Evolutionary conservation across 2,113 vertebrate genomes (phyloP).

Genomic region (Psittacus erithacus): DNA sequence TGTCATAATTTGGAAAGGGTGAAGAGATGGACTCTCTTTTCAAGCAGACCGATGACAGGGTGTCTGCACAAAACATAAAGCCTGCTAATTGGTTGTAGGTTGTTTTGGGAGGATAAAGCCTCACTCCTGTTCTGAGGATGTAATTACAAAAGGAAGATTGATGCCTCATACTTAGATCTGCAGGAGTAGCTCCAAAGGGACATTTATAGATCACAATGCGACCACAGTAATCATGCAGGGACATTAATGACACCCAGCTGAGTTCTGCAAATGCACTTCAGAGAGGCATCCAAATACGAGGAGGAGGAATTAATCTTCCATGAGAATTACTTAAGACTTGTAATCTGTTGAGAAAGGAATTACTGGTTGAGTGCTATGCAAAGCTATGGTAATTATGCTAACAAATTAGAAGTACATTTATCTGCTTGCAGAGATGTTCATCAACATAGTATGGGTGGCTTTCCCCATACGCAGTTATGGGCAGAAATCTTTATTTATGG

Average conservation of each 20-base stretch:
- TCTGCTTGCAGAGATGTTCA: conserved; percentile 22
- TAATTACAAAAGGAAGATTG: conserved; percentile 36
- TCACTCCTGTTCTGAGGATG: background rate
- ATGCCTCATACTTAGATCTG: background rate
- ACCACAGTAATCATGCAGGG: background rate
- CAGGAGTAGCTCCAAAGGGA: conserved; percentile 27
- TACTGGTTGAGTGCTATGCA: conserved; percentile 17
- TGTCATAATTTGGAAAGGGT: background rate
- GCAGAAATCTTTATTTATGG: background rate
- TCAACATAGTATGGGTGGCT: background rate
- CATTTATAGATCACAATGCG: background rate
- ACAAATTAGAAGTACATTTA: conserved; percentile 55
- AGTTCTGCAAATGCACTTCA: conserved; percentile 38
- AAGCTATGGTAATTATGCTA: conserved; percentile 57
- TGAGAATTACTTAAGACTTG: conserved; percentile 59
- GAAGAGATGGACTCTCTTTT: background rate
- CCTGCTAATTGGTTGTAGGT: background rate
- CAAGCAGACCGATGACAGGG: background rate
- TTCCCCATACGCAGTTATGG: background rate
- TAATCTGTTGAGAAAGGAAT: conserved; percentile 61
- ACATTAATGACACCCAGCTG: conserved; percentile 18
- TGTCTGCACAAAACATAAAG: background rate
- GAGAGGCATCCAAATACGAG: conserved; percentile 37
- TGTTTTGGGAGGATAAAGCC: conserved; percentile 23
- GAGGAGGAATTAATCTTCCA: conserved; percentile 38